Base-by-base conservation (phyloP, 1,140 invertebrate species). In the Trichonephila clavata region DNA sequence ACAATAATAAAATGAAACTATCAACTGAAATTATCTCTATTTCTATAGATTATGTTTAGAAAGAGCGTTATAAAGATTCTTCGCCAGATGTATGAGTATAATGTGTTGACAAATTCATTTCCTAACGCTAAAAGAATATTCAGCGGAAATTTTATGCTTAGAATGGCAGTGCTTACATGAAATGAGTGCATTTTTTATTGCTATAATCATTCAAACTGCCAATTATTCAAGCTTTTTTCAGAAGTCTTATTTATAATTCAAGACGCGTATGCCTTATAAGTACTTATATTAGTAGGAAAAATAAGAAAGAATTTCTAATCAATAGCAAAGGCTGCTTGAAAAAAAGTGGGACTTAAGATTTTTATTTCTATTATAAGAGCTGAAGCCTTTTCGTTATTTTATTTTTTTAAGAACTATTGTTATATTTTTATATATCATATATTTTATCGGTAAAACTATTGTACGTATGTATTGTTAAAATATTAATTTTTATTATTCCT, bases 181-280 rank as follows among this genome's bases (percentile, higher is more conserved):
- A 65, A 24, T 2, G 24, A 65, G 63, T 10, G 63, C 8, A 24
- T 65, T 10, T 65, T 65, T 10, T 65, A 65, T 65, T 65, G 24
- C 63, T 65, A 10, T 8, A 65, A 65, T 65, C 63, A n/a, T n/a
- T 65, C 63, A 65, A 65, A 65, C 63, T n/a, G 63, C 63, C 63
- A 65, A 65, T 65, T 65, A 65, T 65, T 65, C 21, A 65, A n/a
- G 63, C 63, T n/a, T 13, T 21, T 65, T 65, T n/a, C 20, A 10
- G 63, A 13, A 65, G 63, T 65, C 63, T 65, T n/a, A 65, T 65
- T n/a, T 65, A 65, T 65, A 65, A 65, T 65, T 21, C 63, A 65
- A 65, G 63, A 65, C 21, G n/a, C 13, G 63, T 65, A 8, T 21
- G 63, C 21, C 7, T 65, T 24, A 65, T 50, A 50, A 10, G 63